phyloP scores from a whole-genome alignment of 2,113 vertebrate genomes.

The Peromyscus leucopus region DNA sequence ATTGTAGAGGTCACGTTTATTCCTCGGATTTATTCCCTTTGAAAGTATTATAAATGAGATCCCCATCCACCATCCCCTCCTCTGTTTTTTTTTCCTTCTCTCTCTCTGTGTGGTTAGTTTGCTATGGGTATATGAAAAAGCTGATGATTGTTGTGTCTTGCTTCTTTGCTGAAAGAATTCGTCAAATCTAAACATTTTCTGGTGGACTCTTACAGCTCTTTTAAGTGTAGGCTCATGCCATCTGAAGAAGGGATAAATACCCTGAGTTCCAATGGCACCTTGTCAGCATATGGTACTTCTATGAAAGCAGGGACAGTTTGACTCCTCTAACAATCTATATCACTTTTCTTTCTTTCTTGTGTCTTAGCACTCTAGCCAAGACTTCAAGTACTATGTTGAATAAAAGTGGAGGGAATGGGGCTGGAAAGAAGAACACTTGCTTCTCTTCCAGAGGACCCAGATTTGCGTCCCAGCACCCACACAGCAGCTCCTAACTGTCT shows the following conservation, averaged over 20 bases:
- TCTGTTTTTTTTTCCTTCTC: too few relatives aligned
- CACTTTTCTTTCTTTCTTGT: neutral
- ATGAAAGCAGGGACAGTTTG: neutral
- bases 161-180: neutral
- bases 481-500: neutral
- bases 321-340: neutral
- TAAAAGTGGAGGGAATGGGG: neutral
- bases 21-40: neutral
- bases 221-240: neutral
- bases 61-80: too few relatives aligned
- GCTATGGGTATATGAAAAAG: neutral
- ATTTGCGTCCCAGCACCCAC: neutral
- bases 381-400: neutral
- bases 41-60: neutral
- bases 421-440: neutral
- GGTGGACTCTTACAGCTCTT: neutral
- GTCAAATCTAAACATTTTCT: neutral
- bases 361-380: neutral
- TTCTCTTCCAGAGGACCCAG: neutral
- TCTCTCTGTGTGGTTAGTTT: neutral
- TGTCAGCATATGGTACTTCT: neutral
- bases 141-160: neutral
- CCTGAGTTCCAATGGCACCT: neutral
- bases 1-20: neutral
- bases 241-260: neutral